Conservation (phyloP, 2,113 vertebrate genomes). For the Silurus asotus region DNA sequence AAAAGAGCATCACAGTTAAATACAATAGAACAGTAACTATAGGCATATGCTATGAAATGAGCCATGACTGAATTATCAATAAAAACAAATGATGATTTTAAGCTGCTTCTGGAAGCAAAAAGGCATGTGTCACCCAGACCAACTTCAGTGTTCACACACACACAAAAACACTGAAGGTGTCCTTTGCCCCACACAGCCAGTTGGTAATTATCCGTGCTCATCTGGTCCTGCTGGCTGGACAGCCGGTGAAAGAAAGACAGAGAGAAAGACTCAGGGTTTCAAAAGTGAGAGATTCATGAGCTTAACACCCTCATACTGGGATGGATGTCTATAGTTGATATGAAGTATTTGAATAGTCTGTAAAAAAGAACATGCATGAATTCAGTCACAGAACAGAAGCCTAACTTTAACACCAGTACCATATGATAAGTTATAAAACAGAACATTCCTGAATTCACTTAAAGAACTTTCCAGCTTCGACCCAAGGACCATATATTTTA, state of each 20-base stretch:
- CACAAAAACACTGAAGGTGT: conserved; percentile 51
- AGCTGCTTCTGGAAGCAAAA: conserved; percentile 34
- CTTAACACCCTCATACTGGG: background rate
- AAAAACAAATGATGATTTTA: conserved; percentile 25
- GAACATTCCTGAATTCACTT: background rate
- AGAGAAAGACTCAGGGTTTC: conserved; percentile 29
- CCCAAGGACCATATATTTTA: background rate
- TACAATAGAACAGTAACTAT: background rate
- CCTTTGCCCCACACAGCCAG: conserved; percentile 55
- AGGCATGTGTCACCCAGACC: conserved; percentile 29
- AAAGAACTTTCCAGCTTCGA: background rate
- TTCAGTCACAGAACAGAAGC: background rate
- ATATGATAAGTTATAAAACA: background rate
- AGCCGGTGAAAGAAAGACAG: conserved; percentile 51
- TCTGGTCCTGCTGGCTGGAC: conserved; percentile 59
- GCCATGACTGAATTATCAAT: background rate
- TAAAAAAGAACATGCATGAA: background rate
- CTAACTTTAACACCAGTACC: background rate
- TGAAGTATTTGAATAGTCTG: background rate
- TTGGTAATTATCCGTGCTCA: conserved; percentile 58
- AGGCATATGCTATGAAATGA: background rate
- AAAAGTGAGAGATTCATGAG: background rate
- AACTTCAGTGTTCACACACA: conserved; percentile 40
- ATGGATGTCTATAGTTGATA: background rate
- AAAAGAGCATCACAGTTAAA: background rate